Evolutionary conservation across 2,888 invertebrate species (phyloP).

Genomic region (Lomographa bimaculata): DNA sequence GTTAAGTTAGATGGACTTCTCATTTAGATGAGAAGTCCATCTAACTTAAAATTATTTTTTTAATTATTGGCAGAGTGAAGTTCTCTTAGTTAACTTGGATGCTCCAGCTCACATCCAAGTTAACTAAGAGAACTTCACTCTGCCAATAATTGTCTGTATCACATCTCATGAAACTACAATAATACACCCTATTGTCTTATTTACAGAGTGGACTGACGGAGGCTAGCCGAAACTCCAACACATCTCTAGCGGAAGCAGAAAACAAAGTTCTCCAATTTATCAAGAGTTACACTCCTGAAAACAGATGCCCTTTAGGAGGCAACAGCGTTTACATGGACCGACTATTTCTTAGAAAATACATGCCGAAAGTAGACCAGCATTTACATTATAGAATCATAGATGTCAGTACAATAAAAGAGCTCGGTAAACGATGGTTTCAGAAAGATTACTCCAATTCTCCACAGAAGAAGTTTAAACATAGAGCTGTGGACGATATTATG

Average conservation of each 20-base stretch:
- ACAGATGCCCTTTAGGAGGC: slow-evolving; percentile 91
- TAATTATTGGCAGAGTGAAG: too few species aligned
- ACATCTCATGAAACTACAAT: too few species aligned
- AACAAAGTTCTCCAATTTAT: slow-evolving; percentile 88
- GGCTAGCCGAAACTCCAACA: slow-evolving; percentile 86
- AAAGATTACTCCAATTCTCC: slow-evolving; percentile 82
- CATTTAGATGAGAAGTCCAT: too few species aligned
- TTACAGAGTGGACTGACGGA: slow-evolving; percentile 92
- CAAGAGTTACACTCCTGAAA: slow-evolving; percentile 77
- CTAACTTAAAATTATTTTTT: too few species aligned
- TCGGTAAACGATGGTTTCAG: slow-evolving; percentile 91
- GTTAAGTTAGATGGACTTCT: too few species aligned
- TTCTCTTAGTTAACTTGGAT: too few species aligned
- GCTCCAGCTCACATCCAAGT: too few species aligned
- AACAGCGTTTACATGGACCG: slow-evolving; percentile 95
- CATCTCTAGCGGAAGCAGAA: slow-evolving; percentile 88
- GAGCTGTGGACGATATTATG: slow-evolving; percentile 91
- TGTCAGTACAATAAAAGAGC: slow-evolving; percentile 94
- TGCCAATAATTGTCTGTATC: too few species aligned
- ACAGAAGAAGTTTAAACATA: slow-evolving; percentile 86
- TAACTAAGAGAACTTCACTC: too few species aligned
- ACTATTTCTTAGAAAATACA: slow-evolving; percentile 90
- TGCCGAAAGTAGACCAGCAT: slow-evolving; percentile 90
- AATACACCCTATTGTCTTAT: slow-evolving; percentile 29
- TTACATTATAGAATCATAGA: slow-evolving; percentile 97